phyloP scores from a whole-genome alignment of 2,113 vertebrate species.

The Acanthisitta chloris region DNA sequence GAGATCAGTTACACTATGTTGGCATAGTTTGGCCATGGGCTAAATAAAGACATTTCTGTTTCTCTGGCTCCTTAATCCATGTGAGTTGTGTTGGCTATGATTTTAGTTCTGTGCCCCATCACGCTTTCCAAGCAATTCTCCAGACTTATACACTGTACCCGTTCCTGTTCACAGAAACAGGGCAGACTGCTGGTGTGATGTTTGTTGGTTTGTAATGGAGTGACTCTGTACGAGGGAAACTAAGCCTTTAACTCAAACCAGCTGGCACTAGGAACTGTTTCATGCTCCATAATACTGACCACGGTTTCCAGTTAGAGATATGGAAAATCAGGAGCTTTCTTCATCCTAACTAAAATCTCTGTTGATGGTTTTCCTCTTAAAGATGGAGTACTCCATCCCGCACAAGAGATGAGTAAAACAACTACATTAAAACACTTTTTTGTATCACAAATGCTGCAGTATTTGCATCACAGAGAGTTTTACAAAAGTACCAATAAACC shows the following conservation, averaged over 20 bases:
- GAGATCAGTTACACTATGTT: slow-evolving; percentile 49
- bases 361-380: neutral
- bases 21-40: neutral
- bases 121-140: neutral
- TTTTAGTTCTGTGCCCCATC: neutral
- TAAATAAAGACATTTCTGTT: slow-evolving; percentile 43
- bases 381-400: neutral
- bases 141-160: neutral
- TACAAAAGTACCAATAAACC: neutral
- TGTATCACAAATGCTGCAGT: neutral
- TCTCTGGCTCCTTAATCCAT: neutral
- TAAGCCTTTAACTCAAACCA: slow-evolving; percentile 46
- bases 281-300: neutral
- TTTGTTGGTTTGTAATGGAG: neutral
- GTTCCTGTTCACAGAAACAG: neutral
- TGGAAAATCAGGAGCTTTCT: neutral
- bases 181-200: neutral
- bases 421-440: neutral
- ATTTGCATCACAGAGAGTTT: neutral
- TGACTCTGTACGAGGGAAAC: neutral
- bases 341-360: neutral
- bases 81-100: neutral
- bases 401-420: neutral
- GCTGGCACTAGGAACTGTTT: neutral
- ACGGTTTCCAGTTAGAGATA: neutral